phyloP scores from a whole-genome alignment of 1,140 invertebrate genomes.

The Tenebrio molitor region DNA sequence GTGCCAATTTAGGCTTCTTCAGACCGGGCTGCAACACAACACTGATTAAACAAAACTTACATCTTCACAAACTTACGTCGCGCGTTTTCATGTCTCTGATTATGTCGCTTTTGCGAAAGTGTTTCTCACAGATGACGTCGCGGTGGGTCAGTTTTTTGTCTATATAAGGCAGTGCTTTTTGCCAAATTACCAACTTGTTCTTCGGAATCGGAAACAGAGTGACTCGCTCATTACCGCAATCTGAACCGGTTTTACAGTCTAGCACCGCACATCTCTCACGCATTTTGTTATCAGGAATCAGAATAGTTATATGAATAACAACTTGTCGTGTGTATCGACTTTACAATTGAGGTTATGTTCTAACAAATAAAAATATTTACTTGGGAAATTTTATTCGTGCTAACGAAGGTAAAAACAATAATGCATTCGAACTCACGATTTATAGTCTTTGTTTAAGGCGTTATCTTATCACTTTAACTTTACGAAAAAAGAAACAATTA shows the following conservation, averaged over 20 bases:
- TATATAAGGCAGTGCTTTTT: background rate
- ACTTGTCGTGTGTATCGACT: too few relatives aligned
- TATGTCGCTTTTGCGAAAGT: slow-evolving; percentile 12
- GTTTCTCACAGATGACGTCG: background rate
- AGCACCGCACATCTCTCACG: background rate
- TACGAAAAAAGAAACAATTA: too few relatives aligned
- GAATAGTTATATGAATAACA: too few relatives aligned
- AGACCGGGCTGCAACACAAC: background rate
- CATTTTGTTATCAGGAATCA: slow-evolving; percentile 4
- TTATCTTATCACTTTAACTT: too few relatives aligned
- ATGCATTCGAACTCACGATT: too few relatives aligned
- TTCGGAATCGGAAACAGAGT: background rate
- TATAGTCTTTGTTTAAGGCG: too few relatives aligned
- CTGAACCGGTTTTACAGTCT: background rate
- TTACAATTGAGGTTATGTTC: background rate
- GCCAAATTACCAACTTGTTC: background rate
- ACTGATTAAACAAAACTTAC: too few relatives aligned
- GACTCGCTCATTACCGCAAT: background rate
- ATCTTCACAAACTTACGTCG: too few relatives aligned
- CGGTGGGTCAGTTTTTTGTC: background rate
- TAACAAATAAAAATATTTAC: background rate
- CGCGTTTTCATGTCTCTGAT: slow-evolving; percentile 22
- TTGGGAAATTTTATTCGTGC: too few relatives aligned
- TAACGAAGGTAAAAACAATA: too few relatives aligned
- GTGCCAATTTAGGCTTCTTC: background rate